Conservation (phyloP, 1,140 invertebrate genomes). For the Phenacoccus solenopsis region DNA sequence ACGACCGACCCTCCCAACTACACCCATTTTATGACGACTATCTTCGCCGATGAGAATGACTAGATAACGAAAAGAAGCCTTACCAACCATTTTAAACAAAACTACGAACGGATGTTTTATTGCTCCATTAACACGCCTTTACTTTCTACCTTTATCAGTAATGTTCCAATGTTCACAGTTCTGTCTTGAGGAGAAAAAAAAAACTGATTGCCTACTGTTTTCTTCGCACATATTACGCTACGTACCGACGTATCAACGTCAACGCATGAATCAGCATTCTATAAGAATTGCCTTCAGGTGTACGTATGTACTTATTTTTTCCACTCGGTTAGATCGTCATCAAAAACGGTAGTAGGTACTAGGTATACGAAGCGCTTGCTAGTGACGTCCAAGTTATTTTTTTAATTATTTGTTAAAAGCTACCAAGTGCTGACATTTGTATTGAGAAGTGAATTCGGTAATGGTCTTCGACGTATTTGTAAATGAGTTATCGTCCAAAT, state of each 20-base stretch:
- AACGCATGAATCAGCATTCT: background rate
- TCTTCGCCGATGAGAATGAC: slow-evolving; percentile 2
- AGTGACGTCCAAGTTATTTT: too few relatives aligned
- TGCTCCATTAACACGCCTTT: slow-evolving; percentile 15
- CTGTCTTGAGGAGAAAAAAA: too few relatives aligned
- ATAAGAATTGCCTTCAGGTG: background rate
- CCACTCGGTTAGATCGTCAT: background rate
- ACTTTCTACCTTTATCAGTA: slow-evolving; percentile 13
- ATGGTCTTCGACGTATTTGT: too few relatives aligned
- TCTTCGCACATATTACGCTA: background rate
- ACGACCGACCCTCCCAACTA: background rate
- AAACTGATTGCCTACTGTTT: background rate
- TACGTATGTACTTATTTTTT: too few relatives aligned
- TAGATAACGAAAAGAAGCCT: slow-evolving; percentile 8
- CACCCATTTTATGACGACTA: slow-evolving; percentile 17
- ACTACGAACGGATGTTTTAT: slow-evolving; percentile 15
- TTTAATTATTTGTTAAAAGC: background rate
- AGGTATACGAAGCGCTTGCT: background rate
- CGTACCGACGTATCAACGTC: background rate
- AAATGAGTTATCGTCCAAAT: too few relatives aligned
- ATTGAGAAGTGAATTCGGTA: too few relatives aligned
- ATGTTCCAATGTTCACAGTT: slow-evolving; percentile 11
- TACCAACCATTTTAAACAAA: slow-evolving; percentile 16
- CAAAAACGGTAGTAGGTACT: background rate
- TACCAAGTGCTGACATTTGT: too few relatives aligned